Conservation (phyloP, 35 echinoderm and acorn worm genomes). For the Apostichopus californicus region DNA sequence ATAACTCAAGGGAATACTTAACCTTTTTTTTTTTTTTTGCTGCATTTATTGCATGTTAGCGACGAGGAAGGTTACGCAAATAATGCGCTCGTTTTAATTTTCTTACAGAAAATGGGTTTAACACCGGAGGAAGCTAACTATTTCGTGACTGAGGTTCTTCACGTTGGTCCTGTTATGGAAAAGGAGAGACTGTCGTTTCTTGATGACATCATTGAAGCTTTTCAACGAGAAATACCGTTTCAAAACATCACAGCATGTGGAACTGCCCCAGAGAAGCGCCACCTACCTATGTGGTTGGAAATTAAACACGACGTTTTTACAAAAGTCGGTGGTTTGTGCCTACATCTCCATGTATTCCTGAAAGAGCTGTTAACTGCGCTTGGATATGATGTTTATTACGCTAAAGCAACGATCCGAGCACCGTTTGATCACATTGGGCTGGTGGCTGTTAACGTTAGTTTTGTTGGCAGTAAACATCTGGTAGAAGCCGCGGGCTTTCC, state of each 20-base stretch:
- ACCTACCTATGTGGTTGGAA: conserved; percentile 4
- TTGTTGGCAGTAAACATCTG: not conserved
- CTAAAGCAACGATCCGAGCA: not conserved
- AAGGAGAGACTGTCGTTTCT: not conserved
- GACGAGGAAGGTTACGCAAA: too few relatives aligned
- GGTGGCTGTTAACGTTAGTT: not conserved
- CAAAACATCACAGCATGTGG: conserved; percentile 11
- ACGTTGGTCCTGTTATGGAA: not conserved
- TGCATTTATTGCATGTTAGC: too few relatives aligned
- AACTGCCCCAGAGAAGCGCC: not conserved
- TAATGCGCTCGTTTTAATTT: too few relatives aligned
- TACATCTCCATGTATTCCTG: not conserved
- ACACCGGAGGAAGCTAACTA: not conserved
- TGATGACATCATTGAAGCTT: not conserved
- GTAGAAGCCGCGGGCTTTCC: not conserved
- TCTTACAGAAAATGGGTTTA: not conserved
- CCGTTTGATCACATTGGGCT: not conserved
- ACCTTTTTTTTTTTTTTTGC: too few relatives aligned
- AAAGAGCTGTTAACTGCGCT: not conserved
- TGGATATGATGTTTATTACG: not conserved
- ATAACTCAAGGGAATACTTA: too few relatives aligned
- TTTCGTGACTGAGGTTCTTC: not conserved
- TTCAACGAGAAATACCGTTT: not conserved
- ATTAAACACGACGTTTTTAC: not conserved
- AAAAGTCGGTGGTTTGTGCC: not conserved